These are phyloP conservation scores for Pogonus chalceus DNA, from an alignment of 1,140 invertebrate genomes.

Conservation along the genomic window DNA sequence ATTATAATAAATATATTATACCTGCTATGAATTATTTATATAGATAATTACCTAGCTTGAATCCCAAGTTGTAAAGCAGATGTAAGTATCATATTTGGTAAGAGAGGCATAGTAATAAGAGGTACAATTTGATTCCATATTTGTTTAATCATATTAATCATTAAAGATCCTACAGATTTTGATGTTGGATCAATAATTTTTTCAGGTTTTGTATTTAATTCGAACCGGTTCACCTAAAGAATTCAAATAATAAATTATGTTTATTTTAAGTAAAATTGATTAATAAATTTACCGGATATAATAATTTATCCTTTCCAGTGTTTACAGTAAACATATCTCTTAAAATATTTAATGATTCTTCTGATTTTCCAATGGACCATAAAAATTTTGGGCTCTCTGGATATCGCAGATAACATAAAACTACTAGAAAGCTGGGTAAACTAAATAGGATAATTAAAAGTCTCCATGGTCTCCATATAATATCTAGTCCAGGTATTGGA, in stretches of 20 bases:
- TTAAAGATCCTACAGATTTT: no score
- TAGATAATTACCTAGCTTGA: conserved; percentile 35
- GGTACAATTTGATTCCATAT: conserved; percentile 39
- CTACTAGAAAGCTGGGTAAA: conserved; percentile 49
- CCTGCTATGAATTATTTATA: not conserved
- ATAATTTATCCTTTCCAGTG: conserved; percentile 34
- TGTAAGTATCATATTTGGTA: conserved; percentile 44
- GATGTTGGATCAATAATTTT: no score
- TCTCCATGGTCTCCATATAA: conserved; percentile 49
- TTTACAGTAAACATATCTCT: conserved; percentile 44
- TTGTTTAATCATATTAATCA: conserved; percentile 19
- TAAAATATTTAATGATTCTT: conserved; percentile 48
- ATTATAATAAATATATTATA: not conserved
- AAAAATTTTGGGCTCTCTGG: conserved; percentile 66
- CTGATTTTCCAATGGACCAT: conserved; percentile 43
- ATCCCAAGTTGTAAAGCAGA: conserved; percentile 44
- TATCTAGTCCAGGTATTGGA: conserved; percentile 17
- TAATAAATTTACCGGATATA: no score
- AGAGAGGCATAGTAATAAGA: conserved; percentile 38
- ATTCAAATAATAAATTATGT: conserved; percentile 32
- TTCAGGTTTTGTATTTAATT: no score
- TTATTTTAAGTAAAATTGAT: no score
- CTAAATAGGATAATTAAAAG: conserved; percentile 57
- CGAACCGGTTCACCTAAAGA: no score
- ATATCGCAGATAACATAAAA: conserved; percentile 45